phyloP scores from a whole-genome alignment of 1,140 invertebrate genomes.

The Drosophila repletoides region DNA sequence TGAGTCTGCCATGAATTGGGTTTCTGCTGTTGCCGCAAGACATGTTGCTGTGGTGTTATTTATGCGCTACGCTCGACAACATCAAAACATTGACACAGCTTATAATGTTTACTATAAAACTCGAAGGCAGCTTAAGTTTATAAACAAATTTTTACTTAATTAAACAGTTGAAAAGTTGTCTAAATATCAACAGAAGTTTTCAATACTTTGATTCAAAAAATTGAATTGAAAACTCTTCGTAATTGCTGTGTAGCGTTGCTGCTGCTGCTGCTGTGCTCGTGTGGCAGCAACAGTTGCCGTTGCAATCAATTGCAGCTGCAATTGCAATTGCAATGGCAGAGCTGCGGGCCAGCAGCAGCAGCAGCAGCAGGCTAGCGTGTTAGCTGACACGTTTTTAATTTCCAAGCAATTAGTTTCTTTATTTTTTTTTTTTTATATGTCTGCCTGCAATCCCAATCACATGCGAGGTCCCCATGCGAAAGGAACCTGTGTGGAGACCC shows the following conservation, averaged over 20 bases:
- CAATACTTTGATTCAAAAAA: not conserved
- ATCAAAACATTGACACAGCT: too few species aligned
- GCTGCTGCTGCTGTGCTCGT: not conserved
- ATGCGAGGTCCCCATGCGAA: constrained; percentile 38
- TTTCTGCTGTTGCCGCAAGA: not conserved
- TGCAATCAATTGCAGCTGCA: not conserved
- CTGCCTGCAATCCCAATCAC: constrained; percentile 23
- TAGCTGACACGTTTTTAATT: constrained; percentile 63
- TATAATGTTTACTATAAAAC: too few species aligned
- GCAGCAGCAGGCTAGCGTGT: constrained; percentile 43
- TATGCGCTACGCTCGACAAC: constrained; percentile 43
- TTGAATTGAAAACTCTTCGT: not conserved
- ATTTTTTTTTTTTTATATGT: constrained; percentile 4
- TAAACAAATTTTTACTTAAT: not conserved
- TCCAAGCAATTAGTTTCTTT: constrained; percentile 62
- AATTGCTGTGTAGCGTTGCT: constrained; percentile 2
- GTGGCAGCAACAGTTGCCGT: constrained; percentile 1
- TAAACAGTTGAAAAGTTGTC: not conserved
- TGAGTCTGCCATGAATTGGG: constrained; percentile 57
- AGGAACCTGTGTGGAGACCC: not conserved
- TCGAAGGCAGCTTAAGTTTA: not conserved
- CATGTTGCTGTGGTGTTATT: constrained; percentile 54
- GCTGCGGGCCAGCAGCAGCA: too few species aligned
- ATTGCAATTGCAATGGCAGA: not conserved
- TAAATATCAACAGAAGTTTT: not conserved